Percentiles rank a stretch among this genome's conserved stretches.
These are phyloP conservation scores for Aleiodes sp. DNA, from an alignment of 1,140 invertebrate species.

Conservation along the genomic window DNA sequence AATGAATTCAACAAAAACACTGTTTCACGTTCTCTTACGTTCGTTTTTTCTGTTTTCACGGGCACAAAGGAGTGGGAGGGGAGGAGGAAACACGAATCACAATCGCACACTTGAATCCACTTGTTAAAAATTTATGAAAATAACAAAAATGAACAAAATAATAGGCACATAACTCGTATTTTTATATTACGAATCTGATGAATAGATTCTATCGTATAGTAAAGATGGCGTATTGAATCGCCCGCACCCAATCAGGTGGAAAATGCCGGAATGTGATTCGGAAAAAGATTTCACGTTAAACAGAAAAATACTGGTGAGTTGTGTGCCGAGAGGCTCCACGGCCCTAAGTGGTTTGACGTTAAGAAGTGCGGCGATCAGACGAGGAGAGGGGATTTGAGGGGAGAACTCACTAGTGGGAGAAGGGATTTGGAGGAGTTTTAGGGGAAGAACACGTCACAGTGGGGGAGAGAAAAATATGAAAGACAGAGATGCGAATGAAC, in stretches of 20 bases:
- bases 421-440: not conserved
- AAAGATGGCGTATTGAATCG: conserved; percentile 30
- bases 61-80: not conserved
- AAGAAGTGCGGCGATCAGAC: conserved; percentile 5
- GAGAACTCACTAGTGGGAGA: not conserved
- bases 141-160: not conserved
- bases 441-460: not conserved
- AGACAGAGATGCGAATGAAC: not conserved
- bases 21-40: not conserved
- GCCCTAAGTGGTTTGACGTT: conserved; percentile 30
- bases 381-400: not conserved
- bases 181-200: not conserved
- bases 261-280: conserved; percentile 32
- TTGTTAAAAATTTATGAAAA: not conserved
- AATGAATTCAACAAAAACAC: not conserved
- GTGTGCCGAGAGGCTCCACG: conserved; percentile 14
- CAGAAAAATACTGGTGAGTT: conserved; percentile 1
- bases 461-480: conserved; percentile 6
- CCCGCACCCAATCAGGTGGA: conserved; percentile 35
- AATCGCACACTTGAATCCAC: not conserved
- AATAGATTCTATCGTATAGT: not conserved
- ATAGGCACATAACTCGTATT: not conserved
- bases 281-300: conserved; percentile 11
- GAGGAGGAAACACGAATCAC: not conserved
- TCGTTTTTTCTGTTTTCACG: conserved; percentile 9